phyloP scores from a whole-genome alignment of 2,888 invertebrate genomes.

The Plagodis pulveraria region DNA sequence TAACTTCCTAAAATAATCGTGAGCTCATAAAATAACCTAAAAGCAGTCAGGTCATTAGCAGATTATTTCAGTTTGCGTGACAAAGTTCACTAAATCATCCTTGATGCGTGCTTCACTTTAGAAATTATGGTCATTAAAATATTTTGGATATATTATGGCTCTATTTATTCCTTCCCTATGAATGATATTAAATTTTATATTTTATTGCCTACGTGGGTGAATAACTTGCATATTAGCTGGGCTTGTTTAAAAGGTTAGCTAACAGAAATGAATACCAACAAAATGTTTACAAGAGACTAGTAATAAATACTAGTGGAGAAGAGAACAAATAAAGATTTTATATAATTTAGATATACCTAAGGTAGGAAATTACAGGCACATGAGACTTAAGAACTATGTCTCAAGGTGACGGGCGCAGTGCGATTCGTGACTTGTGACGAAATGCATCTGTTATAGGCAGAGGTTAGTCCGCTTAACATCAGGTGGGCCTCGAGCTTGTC shows the following conservation, averaged over 20 bases:
- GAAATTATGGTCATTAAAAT: conserved; percentile 59
- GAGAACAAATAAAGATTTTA: no score
- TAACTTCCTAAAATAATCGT: conserved; percentile 38
- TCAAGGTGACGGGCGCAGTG: no score
- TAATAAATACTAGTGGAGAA: no score
- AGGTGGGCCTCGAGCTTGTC: no score
- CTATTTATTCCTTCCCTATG: conserved; percentile 50
- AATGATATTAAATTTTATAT: conserved; percentile 34
- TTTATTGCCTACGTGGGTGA: conserved; percentile 23
- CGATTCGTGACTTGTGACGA: no score
- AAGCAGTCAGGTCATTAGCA: conserved; percentile 65
- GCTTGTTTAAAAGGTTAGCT: neutral
- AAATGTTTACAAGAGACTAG: no score
- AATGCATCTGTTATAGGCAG: no score
- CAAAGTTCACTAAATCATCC: conserved; percentile 48
- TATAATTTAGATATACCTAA: no score
- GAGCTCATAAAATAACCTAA: conserved; percentile 52
- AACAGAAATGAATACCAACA: no score
- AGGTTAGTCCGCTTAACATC: no score
- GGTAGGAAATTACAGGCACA: no score
- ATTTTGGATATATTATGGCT: conserved; percentile 49
- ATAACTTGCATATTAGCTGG: neutral
- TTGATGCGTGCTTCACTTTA: conserved; percentile 58
- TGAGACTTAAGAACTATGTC: no score
- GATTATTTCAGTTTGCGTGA: conserved; percentile 65